Evolutionary conservation across 2,113 vertebrate genomes (phyloP).

Genomic region (Gyps fulvus): DNA sequence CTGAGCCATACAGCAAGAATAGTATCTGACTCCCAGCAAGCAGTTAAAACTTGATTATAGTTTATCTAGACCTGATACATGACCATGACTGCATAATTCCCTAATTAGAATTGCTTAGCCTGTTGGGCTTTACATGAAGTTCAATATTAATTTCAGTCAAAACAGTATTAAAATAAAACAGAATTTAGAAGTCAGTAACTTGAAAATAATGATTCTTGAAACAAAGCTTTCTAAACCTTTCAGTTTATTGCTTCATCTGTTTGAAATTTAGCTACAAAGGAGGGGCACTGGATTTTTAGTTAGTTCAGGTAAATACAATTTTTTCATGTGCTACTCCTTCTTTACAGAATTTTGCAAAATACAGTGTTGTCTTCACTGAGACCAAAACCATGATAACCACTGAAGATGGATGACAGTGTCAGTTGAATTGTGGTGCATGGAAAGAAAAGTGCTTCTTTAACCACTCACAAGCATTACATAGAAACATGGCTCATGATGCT

Average conservation of each 20-base stretch:
- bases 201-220: background rate
- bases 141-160: background rate
- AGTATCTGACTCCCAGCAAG: background rate
- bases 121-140: background rate
- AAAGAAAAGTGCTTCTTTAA: constrained; percentile 22
- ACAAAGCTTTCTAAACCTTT: background rate
- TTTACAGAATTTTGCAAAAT: background rate
- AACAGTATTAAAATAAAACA: background rate
- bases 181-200: background rate
- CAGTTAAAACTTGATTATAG: background rate
- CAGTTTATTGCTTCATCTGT: background rate
- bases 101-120: background rate
- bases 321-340: background rate
- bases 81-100: background rate
- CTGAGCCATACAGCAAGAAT: background rate
- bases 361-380: background rate
- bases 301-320: background rate
- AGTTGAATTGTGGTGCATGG: background rate
- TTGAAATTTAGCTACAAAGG: background rate
- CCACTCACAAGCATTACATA: background rate
- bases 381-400: background rate
- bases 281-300: background rate
- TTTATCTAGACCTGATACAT: background rate
- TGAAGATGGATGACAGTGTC: background rate
- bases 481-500: background rate